Conservation (phyloP, 53 echinoderm and acorn worm genomes). For the Echinarachnius parma region DNA sequence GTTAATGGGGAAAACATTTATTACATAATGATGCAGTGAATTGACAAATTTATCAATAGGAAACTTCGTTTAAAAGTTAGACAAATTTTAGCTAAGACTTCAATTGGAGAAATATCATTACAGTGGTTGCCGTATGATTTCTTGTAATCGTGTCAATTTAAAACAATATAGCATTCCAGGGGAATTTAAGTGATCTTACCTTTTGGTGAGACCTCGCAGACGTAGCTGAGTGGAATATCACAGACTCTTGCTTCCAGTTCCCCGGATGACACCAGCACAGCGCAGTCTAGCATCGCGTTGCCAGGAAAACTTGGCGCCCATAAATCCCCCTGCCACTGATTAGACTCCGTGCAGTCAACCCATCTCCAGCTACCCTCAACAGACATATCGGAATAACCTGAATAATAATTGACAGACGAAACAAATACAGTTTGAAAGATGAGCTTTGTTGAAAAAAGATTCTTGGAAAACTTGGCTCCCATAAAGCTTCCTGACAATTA, state of each 20-base stretch:
- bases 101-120: background rate
- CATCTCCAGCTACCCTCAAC: constrained; percentile 81
- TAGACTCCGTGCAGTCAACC: constrained; percentile 69
- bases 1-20: too few relatives aligned
- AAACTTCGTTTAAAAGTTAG: too few relatives aligned
- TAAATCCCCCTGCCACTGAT: constrained; percentile 63
- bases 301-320: constrained; percentile 69
- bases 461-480: too few relatives aligned
- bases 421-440: too few relatives aligned
- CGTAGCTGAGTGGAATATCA: constrained; percentile 39
- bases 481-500: too few relatives aligned
- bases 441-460: too few relatives aligned
- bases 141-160: background rate
- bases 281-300: constrained; percentile 63
- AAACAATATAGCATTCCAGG: too few relatives aligned
- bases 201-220: constrained; percentile 79
- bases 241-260: constrained; percentile 55
- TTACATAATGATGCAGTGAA: too few relatives aligned
- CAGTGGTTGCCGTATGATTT: background rate
- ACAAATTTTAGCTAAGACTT: too few relatives aligned
- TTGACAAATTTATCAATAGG: too few relatives aligned
- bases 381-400: constrained; percentile 77
- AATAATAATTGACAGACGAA: too few relatives aligned
- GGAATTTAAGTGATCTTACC: constrained; percentile 33
- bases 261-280: constrained; percentile 23